Percentiles rank a stretch among this genome's conserved stretches.
Conservation (phyloP, 1,140 invertebrate species). For the Diabrotica undecimpunctata region DNA sequence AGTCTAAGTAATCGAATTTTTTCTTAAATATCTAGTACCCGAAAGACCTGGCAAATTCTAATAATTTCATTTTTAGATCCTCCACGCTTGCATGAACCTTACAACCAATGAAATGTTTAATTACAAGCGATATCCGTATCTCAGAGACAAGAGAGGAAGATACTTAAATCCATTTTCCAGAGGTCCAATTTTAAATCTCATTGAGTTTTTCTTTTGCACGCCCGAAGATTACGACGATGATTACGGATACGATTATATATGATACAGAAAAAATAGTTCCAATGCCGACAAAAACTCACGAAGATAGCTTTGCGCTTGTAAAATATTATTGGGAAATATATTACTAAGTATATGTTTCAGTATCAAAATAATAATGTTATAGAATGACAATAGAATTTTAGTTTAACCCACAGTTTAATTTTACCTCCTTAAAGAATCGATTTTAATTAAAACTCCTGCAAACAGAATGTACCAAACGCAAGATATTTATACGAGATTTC, state of each 20-base stretch:
- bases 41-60: too few species aligned
- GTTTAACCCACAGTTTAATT: too few species aligned
- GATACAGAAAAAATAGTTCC: conserved; percentile 29
- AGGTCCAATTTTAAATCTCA: conserved; percentile 78
- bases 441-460: too few species aligned
- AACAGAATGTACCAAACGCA: too few species aligned
- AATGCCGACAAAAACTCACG: conserved; percentile 9
- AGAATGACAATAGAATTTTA: too few species aligned
- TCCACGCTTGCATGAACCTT: conserved; percentile 85
- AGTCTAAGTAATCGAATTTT: too few species aligned
- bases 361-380: too few species aligned
- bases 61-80: conserved; percentile 56
- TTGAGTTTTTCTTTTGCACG: conserved; percentile 84
- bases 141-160: conserved; percentile 79
- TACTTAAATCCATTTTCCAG: conserved; percentile 87
- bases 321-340: not conserved
- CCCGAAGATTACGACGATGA: conserved; percentile 72
- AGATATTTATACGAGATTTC: too few species aligned
- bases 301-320: conserved; percentile 10
- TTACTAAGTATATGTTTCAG: not conserved
- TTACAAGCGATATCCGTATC: conserved; percentile 84
- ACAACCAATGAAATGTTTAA: conserved; percentile 95
- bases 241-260: conserved; percentile 50
- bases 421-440: too few species aligned
- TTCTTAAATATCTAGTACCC: too few species aligned